Percentiles rank a stretch among this genome's conserved stretches.
Conservation (phyloP, 1,140 invertebrate species). For the Aporrectodea caliginosa region DNA sequence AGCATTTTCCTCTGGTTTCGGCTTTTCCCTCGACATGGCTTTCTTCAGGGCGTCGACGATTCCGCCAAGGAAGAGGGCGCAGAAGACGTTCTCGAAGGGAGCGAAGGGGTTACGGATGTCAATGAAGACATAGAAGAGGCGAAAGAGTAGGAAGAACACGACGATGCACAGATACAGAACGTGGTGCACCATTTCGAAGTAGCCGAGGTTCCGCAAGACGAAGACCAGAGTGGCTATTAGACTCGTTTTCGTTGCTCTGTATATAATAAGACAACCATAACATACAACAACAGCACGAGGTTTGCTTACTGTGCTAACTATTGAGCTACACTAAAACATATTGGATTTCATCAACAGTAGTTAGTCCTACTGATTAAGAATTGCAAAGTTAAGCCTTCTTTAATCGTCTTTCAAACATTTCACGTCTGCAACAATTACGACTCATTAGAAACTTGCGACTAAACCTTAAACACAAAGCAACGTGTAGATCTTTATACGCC, state of each 20-base stretch:
- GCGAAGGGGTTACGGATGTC: slow-evolving; percentile 98
- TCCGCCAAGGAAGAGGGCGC: slow-evolving; percentile 93
- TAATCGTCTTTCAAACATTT: too few species aligned
- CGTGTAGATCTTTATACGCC: too few species aligned
- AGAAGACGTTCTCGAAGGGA: slow-evolving; percentile 97
- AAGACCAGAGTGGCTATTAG: slow-evolving; percentile 92
- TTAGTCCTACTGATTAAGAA: too few species aligned
- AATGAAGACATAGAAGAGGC: slow-evolving; percentile 89
- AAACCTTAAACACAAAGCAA: too few species aligned
- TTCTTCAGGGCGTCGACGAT: slow-evolving; percentile 85
- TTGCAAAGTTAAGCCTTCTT: too few species aligned
- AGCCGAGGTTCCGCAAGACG: slow-evolving; percentile 90
- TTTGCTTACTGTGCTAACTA: too few species aligned
- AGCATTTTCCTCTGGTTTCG: neutral
- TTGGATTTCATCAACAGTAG: too few species aligned
- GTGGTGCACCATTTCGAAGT: slow-evolving; percentile 94
- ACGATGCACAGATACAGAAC: slow-evolving; percentile 96
- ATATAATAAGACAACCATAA: too few species aligned
- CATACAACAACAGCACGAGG: too few species aligned
- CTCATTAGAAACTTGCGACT: too few species aligned
- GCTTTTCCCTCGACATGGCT: slow-evolving; percentile 35
- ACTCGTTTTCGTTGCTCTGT: slow-evolving; percentile 79
- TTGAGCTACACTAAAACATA: too few species aligned
- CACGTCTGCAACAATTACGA: too few species aligned
- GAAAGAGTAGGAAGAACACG: slow-evolving; percentile 99